Percentiles rank a stretch among this genome's conserved stretches.
These are phyloP conservation scores for Caenorhabditis wallacei DNA, from an alignment of 2,888 invertebrate genomes.

Conservation along the genomic window DNA sequence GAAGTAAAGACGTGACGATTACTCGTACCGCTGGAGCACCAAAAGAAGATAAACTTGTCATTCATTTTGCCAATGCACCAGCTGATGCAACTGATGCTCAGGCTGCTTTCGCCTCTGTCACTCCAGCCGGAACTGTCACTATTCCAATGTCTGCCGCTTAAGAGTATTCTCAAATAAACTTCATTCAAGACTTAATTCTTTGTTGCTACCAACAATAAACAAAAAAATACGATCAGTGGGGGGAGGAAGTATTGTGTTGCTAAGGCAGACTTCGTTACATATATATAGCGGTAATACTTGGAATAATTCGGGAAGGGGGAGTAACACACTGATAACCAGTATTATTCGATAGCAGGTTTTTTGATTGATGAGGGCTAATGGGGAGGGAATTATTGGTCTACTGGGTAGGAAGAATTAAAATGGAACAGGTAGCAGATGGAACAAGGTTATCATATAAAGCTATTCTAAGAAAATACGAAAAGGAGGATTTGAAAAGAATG, in stretches of 20 bases:
- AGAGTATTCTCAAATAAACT: too few relatives aligned
- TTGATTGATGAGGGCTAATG: conserved; percentile 3
- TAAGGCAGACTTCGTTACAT: conserved; percentile 23
- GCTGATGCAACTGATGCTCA: conserved; percentile 66
- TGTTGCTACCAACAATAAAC: too few relatives aligned
- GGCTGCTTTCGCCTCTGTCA: conserved; percentile 56
- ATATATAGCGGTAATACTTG: conserved; percentile 25
- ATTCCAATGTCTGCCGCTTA: conserved; percentile 56
- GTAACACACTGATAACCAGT: conserved; percentile 32
- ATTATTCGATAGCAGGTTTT: conserved; percentile 1
- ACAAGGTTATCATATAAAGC: conserved; percentile 1
- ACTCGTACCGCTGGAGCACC: conserved; percentile 65
- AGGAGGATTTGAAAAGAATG: not conserved
- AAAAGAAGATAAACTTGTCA: conserved; percentile 67
- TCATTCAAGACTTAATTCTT: too few relatives aligned
- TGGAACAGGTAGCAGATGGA: not conserved
- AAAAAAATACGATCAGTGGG: too few relatives aligned
- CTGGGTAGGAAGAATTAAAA: not conserved
- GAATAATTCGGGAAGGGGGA: conserved; percentile 3
- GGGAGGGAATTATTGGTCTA: too few relatives aligned
- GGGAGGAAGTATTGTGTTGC: not conserved
- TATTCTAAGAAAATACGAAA: not conserved
- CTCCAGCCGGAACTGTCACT: conserved; percentile 58
- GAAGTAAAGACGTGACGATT: conserved; percentile 57
- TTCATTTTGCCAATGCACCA: conserved; percentile 63